Evolutionary conservation across 2,888 invertebrate genomes (phyloP).

Genomic region (Meta bourneti): DNA sequence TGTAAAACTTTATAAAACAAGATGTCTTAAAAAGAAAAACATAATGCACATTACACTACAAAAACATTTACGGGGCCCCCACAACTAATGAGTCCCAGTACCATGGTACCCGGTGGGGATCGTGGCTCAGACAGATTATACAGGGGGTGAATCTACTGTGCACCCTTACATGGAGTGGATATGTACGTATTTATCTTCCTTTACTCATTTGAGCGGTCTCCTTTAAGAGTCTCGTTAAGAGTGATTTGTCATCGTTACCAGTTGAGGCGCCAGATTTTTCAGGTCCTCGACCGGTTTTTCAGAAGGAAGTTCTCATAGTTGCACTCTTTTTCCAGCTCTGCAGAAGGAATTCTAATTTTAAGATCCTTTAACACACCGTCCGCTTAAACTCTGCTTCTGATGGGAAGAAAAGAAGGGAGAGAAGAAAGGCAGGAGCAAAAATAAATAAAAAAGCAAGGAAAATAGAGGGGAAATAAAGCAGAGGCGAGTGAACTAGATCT

Average conservation of each 20-base stretch:
- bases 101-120: too few species aligned
- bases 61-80: too few species aligned
- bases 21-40: too few species aligned
- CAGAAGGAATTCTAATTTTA: conserved; percentile 59
- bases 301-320: conserved; percentile 22
- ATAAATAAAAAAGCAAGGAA: too few species aligned
- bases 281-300: conserved; percentile 45
- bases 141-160: too few species aligned
- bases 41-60: too few species aligned
- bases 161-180: not conserved
- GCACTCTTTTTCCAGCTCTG: not conserved
- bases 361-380: conserved; percentile 4
- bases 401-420: not conserved
- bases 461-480: not conserved
- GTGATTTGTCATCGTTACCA: not conserved
- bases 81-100: too few species aligned
- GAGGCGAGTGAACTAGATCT: conserved; percentile 50
- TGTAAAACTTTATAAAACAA: too few species aligned
- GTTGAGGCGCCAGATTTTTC: conserved; percentile 41
- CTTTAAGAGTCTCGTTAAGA: not conserved
- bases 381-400: not conserved
- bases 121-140: too few species aligned
- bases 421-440: not conserved
- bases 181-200: not conserved
- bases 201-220: not conserved